phyloP scores from a whole-genome alignment of 2,888 invertebrate genomes.

The Ariolimax columbianus region DNA sequence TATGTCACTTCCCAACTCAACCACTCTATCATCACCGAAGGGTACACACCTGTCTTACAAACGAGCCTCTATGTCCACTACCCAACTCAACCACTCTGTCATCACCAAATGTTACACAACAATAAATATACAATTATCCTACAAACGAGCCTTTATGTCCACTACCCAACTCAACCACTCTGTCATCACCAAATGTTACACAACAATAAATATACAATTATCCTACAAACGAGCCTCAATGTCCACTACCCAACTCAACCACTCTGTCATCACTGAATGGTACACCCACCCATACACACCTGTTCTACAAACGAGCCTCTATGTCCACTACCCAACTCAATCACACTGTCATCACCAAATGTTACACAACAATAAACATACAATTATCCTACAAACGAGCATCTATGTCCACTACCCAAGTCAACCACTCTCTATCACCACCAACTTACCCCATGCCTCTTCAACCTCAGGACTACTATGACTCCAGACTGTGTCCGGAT shows the following conservation, averaged over 20 bases:
- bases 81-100: background rate
- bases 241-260: background rate
- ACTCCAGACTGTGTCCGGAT: too few species aligned
- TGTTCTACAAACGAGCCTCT: background rate
- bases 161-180: too few species aligned
- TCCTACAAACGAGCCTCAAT: background rate
- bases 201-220: background rate
- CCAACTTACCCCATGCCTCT: too few species aligned
- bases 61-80: background rate
- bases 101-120: background rate
- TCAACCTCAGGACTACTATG: too few species aligned
- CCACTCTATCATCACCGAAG: background rate
- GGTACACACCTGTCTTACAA: background rate
- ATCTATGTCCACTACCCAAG: background rate
- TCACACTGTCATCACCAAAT: background rate
- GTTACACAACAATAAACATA: background rate
- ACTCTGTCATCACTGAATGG: background rate
- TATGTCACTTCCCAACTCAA: too few species aligned
- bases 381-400: background rate
- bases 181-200: background rate
- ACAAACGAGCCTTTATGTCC: background rate
- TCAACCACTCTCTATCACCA: background rate
- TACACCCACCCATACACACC: background rate
- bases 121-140: background rate
- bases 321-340: background rate